A percentile compares a stretch with the other conserved stretches of the same genome.
phyloP scores from a whole-genome alignment of 1,140 invertebrate genomes.

The Cataglyphis hispanica region DNA sequence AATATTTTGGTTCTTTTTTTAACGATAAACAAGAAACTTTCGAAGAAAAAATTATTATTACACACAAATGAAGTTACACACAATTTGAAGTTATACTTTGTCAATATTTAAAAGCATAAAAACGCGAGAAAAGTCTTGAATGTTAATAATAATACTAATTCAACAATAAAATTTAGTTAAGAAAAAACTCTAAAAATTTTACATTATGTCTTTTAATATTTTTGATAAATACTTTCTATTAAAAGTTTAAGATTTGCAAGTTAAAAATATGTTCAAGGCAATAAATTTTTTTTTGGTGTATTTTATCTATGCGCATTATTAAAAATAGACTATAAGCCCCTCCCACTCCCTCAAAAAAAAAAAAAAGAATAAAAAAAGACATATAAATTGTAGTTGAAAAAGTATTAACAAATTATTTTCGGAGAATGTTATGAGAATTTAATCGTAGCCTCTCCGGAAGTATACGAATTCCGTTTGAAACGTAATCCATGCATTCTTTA shows the following conservation, averaged over 20 bases:
- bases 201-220: slow-evolving; percentile 5
- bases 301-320: background rate
- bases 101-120: background rate
- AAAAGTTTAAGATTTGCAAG: no score
- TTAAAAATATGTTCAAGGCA: no score
- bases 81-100: background rate
- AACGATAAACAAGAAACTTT: background rate
- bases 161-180: background rate
- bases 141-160: background rate
- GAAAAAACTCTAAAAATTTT: background rate
- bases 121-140: background rate
- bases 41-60: background rate
- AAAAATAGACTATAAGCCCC: background rate
- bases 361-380: no score
- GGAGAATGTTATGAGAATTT: slow-evolving; percentile 9
- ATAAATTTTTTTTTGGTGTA: no score
- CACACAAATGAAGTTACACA: no score
- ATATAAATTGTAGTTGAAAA: background rate
- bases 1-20: background rate
- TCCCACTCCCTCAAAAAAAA: background rate
- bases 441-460: slow-evolving; percentile 15
- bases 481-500: slow-evolving; percentile 61
- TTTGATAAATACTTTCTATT: background rate
- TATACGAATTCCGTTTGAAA: slow-evolving; percentile 60
- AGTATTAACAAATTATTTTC: slow-evolving; percentile 34